These are phyloP conservation scores for Agapornis canus DNA, from an alignment of 2,797 vertebrate species.

Conservation along the genomic window DNA sequence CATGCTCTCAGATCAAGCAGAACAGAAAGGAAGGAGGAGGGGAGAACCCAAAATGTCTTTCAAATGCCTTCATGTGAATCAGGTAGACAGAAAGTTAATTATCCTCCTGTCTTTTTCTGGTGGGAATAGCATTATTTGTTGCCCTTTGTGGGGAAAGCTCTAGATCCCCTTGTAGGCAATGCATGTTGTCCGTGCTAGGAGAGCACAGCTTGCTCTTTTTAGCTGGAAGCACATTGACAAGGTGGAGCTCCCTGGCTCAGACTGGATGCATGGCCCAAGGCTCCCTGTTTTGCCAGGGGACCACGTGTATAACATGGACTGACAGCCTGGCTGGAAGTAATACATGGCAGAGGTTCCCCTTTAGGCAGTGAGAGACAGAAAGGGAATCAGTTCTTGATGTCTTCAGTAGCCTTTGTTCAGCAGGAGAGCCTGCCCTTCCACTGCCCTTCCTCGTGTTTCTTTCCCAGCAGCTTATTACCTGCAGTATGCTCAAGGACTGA, in stretches of 20 bases:
- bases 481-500: background rate
- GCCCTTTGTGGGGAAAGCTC: background rate
- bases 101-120: background rate
- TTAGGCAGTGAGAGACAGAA: background rate
- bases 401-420: background rate
- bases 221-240: background rate
- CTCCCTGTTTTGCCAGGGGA: background rate
- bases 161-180: background rate
- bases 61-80: background rate
- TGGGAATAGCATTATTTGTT: background rate
- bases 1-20: background rate
- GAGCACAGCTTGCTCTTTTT: background rate
- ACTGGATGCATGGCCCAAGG: background rate
- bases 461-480: background rate
- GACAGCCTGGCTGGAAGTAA: background rate
- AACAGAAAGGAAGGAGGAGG: background rate
- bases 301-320: background rate
- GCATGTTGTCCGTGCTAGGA: background rate
- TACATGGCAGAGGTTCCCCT: background rate
- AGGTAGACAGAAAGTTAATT: background rate
- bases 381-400: background rate
- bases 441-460: background rate
- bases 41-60: background rate
- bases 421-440: rapidly evolving
- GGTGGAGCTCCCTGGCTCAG: background rate